phyloP scores from a whole-genome alignment of 2,797 vertebrate species.

The Acipenser oxyrinchus region DNA sequence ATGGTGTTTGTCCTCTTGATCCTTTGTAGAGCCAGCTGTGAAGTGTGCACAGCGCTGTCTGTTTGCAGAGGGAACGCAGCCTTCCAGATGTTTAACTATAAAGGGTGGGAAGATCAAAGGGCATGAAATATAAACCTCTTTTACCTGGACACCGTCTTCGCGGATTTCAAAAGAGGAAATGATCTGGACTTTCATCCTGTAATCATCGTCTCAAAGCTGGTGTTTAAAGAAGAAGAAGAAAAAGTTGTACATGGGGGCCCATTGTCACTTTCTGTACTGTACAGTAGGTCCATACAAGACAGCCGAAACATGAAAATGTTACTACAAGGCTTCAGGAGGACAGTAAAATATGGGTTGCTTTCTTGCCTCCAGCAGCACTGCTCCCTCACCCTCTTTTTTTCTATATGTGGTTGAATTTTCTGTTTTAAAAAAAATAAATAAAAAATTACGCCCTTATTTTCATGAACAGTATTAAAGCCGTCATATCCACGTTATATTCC shows the following conservation, averaged over 20 bases:
- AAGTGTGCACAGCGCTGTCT: slow-evolving; percentile 21
- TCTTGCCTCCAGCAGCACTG: too few relatives aligned
- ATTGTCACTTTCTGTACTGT: slow-evolving; percentile 27
- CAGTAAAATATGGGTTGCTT: too few relatives aligned
- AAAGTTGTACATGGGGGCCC: slow-evolving; percentile 4
- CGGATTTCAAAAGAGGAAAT: slow-evolving; percentile 53
- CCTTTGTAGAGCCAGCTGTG: slow-evolving; percentile 51
- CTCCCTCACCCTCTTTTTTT: too few relatives aligned
- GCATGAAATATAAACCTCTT: slow-evolving; percentile 19
- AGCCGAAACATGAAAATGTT: too few relatives aligned
- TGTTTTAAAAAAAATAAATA: too few relatives aligned
- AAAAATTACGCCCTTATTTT: too few relatives aligned
- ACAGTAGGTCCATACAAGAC: neutral
- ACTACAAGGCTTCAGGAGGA: too few relatives aligned
- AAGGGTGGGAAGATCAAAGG: slow-evolving; percentile 53
- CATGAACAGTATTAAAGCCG: too few relatives aligned
- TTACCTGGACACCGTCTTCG: slow-evolving; percentile 37
- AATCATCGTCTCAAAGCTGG: slow-evolving; percentile 41
- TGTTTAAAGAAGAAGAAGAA: slow-evolving; percentile 18
- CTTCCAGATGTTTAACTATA: slow-evolving; percentile 50
- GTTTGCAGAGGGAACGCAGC: slow-evolving; percentile 30
- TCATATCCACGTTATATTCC: too few relatives aligned
- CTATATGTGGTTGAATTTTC: too few relatives aligned
- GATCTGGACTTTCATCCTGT: slow-evolving; percentile 43
- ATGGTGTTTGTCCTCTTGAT: slow-evolving; percentile 27